Base-by-base conservation (phyloP, 2,113 vertebrate species). In the Nibea coibor region DNA sequence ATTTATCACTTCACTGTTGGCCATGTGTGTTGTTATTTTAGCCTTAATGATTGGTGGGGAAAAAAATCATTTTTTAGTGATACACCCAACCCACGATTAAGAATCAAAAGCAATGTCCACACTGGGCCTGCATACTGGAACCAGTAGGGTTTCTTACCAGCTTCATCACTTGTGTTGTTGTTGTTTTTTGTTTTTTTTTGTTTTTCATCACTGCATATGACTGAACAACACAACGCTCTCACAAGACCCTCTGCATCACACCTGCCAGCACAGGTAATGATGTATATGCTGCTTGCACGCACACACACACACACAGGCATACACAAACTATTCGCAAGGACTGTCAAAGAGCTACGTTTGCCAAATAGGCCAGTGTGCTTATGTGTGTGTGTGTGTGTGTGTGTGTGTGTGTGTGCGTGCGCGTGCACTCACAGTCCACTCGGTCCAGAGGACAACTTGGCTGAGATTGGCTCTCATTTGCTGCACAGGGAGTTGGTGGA, bases 261-360 rank as follows among this genome's bases (percentile, higher is more conserved):
- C 75, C 69, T 83, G 70, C 73, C 72, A 69, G 39, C 82, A 67
- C 80, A 81, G 85, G 85, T 85, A 85, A 83, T 73, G 72, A 80
- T 56, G 45, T 73, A 31, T 63, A 47, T 35, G 70, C 57, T 66
- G 45, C 45, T 19, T 48, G 48, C 57, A n/a, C 75, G 50, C 39
- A 47, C 35, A 47, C 17, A 63, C n/a, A 28, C 5, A 62, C n/a
- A 31, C 61, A 72, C 16, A 56, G 11, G 47, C 69, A 45, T 31
- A 45, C 20, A 12, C 19, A 2, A 35, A 35, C 11, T 61, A 22
- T 26, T 39, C 75, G 45, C 58, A n/a, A 15, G 51, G 3, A 10
- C 14, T 76, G 56, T 39, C 19, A 61, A 65, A 43, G 50, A 62
- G 59, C 50, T 28, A 53, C 19, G 10, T 17, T n/a, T 81, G 61